These are phyloP conservation scores for Pycnonotus jocosus DNA, from an alignment of 2,113 vertebrate genomes.

Conservation along the genomic window DNA sequence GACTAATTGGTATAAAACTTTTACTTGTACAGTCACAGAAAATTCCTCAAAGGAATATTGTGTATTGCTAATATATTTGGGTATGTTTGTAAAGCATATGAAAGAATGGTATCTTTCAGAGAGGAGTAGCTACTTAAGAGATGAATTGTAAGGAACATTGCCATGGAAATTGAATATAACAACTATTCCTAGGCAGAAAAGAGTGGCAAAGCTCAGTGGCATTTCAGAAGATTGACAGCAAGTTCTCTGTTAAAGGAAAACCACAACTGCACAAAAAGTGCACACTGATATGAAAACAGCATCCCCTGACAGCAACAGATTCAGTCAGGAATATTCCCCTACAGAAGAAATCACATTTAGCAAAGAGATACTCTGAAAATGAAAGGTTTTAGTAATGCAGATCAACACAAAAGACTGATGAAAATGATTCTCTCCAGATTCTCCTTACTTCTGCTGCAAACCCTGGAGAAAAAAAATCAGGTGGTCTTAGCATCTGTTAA, in stretches of 20 bases:
- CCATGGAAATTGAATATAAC: slow-evolving; percentile 27
- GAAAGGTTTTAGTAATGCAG: background rate
- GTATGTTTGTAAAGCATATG: background rate
- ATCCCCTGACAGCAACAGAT: background rate
- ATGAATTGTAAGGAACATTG: background rate
- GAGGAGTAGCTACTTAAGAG: background rate
- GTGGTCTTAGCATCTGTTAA: background rate
- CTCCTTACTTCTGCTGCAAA: background rate
- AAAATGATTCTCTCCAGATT: background rate
- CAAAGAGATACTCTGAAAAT: background rate
- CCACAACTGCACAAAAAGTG: background rate
- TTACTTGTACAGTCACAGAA: background rate
- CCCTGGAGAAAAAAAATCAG: background rate
- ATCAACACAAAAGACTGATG: background rate
- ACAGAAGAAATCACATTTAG: background rate
- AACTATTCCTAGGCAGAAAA: slow-evolving; percentile 26
- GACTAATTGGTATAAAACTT: background rate
- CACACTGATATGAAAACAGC: background rate
- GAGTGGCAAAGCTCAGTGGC: slow-evolving; percentile 23
- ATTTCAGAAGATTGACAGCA: slow-evolving; percentile 33
- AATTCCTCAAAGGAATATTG: background rate
- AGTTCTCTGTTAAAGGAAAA: background rate
- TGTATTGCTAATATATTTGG: background rate
- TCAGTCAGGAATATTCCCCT: background rate
- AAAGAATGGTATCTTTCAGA: background rate